phyloP scores from a whole-genome alignment of 1,140 invertebrate genomes.

The Papilio machaon region DNA sequence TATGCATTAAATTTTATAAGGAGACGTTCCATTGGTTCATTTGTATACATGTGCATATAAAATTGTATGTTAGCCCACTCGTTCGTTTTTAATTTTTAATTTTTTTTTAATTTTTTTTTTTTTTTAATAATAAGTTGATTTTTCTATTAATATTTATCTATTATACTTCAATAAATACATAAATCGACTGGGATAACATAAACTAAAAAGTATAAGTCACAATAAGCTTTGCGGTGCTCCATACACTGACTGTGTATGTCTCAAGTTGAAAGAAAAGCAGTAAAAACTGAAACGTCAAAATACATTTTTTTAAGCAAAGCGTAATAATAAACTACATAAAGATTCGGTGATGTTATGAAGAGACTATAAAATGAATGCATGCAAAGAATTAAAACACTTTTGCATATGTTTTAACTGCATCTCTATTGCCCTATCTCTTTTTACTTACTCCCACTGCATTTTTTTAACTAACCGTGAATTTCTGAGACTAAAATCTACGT shows the following conservation, averaged over 20 bases:
- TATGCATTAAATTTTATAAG: background rate
- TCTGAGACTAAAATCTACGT: too few relatives aligned
- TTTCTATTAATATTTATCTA: too few relatives aligned
- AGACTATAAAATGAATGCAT: constrained; percentile 8
- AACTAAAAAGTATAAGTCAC: constrained; percentile 30
- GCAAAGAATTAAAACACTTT: background rate
- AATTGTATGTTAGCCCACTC: constrained; percentile 18
- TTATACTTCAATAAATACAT: background rate
- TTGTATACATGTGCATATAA: constrained; percentile 10
- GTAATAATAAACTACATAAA: background rate
- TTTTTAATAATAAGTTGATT: background rate
- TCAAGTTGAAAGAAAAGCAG: constrained; percentile 15
- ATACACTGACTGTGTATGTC: constrained; percentile 40
- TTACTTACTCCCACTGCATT: background rate
- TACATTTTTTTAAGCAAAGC: constrained; percentile 25
- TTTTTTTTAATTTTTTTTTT: background rate
- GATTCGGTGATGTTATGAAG: constrained; percentile 3
- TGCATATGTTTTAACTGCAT: background rate
- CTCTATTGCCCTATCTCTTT: background rate
- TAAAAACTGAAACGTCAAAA: background rate
- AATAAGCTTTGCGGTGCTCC: constrained; percentile 46
- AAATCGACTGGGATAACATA: constrained; percentile 26
- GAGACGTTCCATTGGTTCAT: constrained; percentile 31
- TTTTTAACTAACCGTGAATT: too few relatives aligned
- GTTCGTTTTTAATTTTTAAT: too few relatives aligned